Evolutionary conservation across 2,888 invertebrate species (phyloP).

Genomic region (Eulithis testata): DNA sequence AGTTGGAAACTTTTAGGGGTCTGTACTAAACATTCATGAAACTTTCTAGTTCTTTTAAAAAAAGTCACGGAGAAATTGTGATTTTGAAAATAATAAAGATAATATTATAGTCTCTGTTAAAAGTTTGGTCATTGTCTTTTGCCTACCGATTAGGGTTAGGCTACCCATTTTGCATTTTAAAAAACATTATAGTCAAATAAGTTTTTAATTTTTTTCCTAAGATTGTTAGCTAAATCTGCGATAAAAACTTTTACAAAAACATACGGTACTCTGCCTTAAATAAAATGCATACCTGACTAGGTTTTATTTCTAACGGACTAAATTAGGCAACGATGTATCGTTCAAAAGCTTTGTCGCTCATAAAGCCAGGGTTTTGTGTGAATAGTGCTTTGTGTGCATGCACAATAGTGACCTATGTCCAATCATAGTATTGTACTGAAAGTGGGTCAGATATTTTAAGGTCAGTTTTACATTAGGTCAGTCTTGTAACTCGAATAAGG

Average conservation of each 20-base stretch:
- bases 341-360: conserved; percentile 22
- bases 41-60: neutral
- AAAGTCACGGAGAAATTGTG: too few relatives aligned
- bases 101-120: too few relatives aligned
- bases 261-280: neutral
- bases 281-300: conserved; percentile 21
- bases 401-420: conserved; percentile 32
- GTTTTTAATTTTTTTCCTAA: neutral
- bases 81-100: too few relatives aligned
- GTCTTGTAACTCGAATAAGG: neutral
- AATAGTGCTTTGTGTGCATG: conserved; percentile 33
- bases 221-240: too few relatives aligned
- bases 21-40: conserved; percentile 1
- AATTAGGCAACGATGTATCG: conserved; percentile 43
- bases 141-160: too few relatives aligned
- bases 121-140: too few relatives aligned
- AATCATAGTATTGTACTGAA: conserved; percentile 24
- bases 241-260: neutral
- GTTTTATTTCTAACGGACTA: conserved; percentile 32
- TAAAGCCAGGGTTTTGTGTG: conserved; percentile 24
- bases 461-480: neutral
- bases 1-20: conserved; percentile 39
- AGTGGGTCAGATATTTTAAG: conserved; percentile 25
- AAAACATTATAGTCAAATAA: too few relatives aligned
- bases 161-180: too few relatives aligned